Evolutionary conservation across 1,140 invertebrate species (phyloP).

Genomic region (Chrysoperla carnea): DNA sequence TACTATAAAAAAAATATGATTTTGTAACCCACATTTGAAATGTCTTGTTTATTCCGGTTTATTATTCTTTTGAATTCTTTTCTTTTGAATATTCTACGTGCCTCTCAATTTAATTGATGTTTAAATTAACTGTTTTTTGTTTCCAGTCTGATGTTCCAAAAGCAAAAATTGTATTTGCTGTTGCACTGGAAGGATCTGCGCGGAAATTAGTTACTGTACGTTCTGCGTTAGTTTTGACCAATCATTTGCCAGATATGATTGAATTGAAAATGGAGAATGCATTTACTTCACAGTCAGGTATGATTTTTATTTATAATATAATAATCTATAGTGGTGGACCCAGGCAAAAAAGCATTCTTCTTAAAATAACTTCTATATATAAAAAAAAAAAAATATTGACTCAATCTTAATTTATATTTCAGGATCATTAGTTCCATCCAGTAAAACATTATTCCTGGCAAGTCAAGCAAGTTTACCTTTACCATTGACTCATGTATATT

Average conservation of each 20-base stretch:
- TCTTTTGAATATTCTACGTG: too few relatives aligned
- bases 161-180: constrained; percentile 68
- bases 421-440: constrained; percentile 5
- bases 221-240: constrained; percentile 69
- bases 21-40: too few relatives aligned
- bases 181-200: constrained; percentile 81
- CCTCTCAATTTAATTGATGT: too few relatives aligned
- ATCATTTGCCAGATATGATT: constrained; percentile 52
- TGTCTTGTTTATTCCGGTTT: too few relatives aligned
- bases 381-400: too few relatives aligned
- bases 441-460: constrained; percentile 12
- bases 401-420: background rate
- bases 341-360: too few relatives aligned
- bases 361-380: too few relatives aligned
- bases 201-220: constrained; percentile 89
- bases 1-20: too few relatives aligned
- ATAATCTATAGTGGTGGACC: too few relatives aligned
- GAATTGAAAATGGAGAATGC: constrained; percentile 49
- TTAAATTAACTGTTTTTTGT: too few relatives aligned
- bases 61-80: too few relatives aligned
- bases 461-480: constrained; percentile 32
- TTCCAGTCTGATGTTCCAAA: background rate
- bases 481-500: constrained; percentile 40
- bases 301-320: too few relatives aligned
- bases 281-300: constrained; percentile 10